Conservation (phyloP, 2,888 invertebrate species). For the Alitta virens region DNA sequence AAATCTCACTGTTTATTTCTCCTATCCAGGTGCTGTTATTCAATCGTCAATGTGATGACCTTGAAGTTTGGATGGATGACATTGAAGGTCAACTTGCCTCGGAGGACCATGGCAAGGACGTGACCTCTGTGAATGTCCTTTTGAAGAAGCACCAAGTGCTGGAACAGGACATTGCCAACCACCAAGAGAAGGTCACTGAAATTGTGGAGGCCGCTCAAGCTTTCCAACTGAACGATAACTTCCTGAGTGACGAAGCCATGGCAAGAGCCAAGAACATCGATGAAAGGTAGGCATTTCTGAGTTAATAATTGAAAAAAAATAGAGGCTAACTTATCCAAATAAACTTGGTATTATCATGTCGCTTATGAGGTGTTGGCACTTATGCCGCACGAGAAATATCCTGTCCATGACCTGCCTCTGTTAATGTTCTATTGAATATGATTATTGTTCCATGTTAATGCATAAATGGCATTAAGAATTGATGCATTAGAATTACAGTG, state of each 20-base stretch:
- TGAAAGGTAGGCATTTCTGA: too few species aligned
- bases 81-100: constrained; percentile 74
- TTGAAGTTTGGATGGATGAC: constrained; percentile 91
- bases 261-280: constrained; percentile 64
- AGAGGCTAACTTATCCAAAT: too few species aligned
- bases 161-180: constrained; percentile 82
- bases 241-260: constrained; percentile 83
- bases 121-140: constrained; percentile 80
- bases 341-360: too few species aligned
- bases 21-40: constrained; percentile 73
- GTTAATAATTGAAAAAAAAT: too few species aligned
- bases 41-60: constrained; percentile 85
- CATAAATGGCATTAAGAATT: too few species aligned
- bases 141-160: constrained; percentile 66
- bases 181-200: constrained; percentile 73
- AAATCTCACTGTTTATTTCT: too few species aligned
- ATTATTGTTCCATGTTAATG: too few species aligned
- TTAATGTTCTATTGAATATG: too few species aligned
- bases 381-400: too few species aligned
- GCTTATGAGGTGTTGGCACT: too few species aligned
- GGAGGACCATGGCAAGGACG: constrained; percentile 81
- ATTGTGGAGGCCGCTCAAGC: constrained; percentile 74
- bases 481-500: too few species aligned
- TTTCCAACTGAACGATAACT: constrained; percentile 79
- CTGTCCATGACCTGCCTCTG: too few species aligned